These are phyloP conservation scores for Zeugodacus cucurbitae DNA, from an alignment of 1,140 invertebrate species.

Conservation along the genomic window DNA sequence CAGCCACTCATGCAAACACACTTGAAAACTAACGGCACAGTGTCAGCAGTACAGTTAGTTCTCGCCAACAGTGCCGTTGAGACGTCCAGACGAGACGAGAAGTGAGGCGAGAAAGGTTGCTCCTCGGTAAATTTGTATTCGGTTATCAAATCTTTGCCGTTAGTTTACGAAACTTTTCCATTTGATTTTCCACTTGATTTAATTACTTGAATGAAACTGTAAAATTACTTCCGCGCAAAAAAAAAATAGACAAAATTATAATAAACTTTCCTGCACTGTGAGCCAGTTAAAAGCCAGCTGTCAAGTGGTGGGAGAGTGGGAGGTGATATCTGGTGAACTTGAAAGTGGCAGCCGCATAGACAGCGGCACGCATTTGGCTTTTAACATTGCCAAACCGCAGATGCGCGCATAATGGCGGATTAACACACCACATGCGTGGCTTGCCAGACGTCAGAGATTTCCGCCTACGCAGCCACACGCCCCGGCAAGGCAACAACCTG, in stretches of 20 bases:
- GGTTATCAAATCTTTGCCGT: not conserved
- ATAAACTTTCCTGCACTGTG: not conserved
- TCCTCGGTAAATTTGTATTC: not conserved
- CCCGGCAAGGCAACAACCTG: not conserved
- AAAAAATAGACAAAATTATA: not conserved
- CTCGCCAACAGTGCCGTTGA: not conserved
- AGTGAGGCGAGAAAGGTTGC: not conserved
- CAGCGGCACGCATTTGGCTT: not conserved
- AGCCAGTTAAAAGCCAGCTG: not conserved
- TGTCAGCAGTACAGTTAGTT: not conserved
- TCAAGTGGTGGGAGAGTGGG: not conserved
- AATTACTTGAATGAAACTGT: constrained; percentile 1
- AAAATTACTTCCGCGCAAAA: not conserved
- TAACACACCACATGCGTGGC: not conserved
- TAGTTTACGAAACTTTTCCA: constrained; percentile 1
- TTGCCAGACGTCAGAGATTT: not conserved
- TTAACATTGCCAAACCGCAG: not conserved
- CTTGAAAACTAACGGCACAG: not conserved
- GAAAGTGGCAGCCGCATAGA: not conserved
- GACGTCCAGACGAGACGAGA: not conserved
- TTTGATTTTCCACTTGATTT: constrained; percentile 33
- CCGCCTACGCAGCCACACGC: not conserved
- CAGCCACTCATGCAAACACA: too few relatives aligned
- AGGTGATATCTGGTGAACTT: not conserved
- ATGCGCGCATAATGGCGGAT: not conserved